A percentile compares a stretch with the other conserved stretches of the same genome.
Evolutionary conservation across 2,888 invertebrate species (phyloP).

Genomic region (Cosmorhoe ocellata): DNA sequence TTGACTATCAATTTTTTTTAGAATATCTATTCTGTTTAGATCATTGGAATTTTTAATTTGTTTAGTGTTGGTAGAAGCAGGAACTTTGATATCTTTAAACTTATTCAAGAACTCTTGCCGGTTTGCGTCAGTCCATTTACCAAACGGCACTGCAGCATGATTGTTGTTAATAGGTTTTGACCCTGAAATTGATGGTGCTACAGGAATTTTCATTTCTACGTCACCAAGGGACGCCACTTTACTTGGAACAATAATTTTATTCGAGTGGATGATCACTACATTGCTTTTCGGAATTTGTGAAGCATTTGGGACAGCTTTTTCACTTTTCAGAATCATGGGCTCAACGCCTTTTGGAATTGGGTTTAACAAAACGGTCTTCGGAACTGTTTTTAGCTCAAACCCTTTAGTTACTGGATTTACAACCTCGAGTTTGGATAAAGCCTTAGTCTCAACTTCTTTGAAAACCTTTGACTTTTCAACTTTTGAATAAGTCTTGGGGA

Average conservation of each 20-base stretch:
- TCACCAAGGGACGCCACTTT: constrained; percentile 12
- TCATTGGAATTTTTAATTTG: constrained; percentile 75
- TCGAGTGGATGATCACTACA: constrained; percentile 10
- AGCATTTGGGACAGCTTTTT: not conserved
- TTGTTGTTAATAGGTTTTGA: constrained; percentile 56
- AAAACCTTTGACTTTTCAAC: not conserved
- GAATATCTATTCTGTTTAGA: constrained; percentile 70
- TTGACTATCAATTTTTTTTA: constrained; percentile 73
- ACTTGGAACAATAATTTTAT: constrained; percentile 10
- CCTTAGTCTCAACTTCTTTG: not conserved
- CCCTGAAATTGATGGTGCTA: constrained; percentile 26
- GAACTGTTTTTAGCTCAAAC: constrained; percentile 12
- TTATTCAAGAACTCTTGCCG: constrained; percentile 73
- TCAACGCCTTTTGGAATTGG: constrained; percentile 8
- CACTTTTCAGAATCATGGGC: not conserved
- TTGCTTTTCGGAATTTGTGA: constrained; percentile 13
- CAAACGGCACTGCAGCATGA: constrained; percentile 69
- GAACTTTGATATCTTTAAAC: constrained; percentile 66
- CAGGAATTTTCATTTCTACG: constrained; percentile 22
- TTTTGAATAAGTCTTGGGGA: constrained; percentile 6
- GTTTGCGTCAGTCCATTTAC: constrained; percentile 75
- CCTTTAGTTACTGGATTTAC: constrained; percentile 5
- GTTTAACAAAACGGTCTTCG: constrained; percentile 16
- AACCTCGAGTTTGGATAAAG: not conserved
- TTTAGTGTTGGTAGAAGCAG: constrained; percentile 59